Evolutionary conservation across 2,797 vertebrate genomes (phyloP).

Genomic region (Galagoides demidoff): DNA sequence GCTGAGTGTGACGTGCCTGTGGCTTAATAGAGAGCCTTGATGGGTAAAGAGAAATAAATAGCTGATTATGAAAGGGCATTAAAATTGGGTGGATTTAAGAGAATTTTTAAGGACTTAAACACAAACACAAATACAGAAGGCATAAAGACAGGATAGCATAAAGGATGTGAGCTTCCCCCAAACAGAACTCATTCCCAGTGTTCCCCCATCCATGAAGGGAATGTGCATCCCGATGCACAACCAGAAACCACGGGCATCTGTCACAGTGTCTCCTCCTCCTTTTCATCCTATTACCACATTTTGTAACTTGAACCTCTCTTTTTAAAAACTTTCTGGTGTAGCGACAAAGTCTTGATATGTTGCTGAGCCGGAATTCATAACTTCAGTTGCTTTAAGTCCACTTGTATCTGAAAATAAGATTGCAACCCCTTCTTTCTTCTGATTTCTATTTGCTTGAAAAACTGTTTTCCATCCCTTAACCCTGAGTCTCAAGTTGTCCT

Average conservation of each 20-base stretch:
- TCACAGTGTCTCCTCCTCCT: not conserved
- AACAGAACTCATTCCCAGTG: too few species aligned
- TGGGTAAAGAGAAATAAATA: fast-evolving
- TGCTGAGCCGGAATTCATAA: not conserved
- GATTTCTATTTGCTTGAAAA: too few species aligned
- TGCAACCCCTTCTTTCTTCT: too few species aligned
- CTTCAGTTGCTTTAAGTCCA: too few species aligned
- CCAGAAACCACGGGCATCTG: not conserved
- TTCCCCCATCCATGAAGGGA: not conserved
- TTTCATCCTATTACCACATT: not conserved
- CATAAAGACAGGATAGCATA: not conserved
- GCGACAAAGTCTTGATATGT: not conserved
- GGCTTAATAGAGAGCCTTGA: not conserved
- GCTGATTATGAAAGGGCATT: not conserved
- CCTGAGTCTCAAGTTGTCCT: too few species aligned
- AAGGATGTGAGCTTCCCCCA: not conserved
- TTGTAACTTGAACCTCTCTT: not conserved
- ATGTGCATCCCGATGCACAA: fast-evolving
- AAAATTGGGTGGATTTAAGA: not conserved
- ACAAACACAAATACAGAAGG: not conserved
- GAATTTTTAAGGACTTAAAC: not conserved
- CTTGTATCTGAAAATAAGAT: too few species aligned
- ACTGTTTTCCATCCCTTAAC: too few species aligned
- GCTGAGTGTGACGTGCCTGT: fast-evolving
- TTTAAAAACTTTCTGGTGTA: not conserved